A percentile compares a stretch with the other conserved stretches of the same genome.
Conservation (phyloP, 2,113 vertebrate species). For the Poecile atricapillus region DNA sequence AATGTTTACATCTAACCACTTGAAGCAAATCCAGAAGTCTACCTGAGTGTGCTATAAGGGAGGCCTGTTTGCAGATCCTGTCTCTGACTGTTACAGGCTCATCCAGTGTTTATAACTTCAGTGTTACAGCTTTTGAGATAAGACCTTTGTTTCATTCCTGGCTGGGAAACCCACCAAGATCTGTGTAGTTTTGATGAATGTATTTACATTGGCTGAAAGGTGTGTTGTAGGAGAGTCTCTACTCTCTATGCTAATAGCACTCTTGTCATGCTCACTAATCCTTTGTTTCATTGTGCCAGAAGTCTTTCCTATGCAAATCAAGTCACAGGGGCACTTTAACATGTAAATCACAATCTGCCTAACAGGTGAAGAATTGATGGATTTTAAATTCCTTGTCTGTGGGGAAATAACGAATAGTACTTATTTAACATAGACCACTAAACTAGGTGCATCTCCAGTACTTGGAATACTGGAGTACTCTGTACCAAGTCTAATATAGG, state of each 20-base stretch:
- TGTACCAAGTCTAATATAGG: not conserved
- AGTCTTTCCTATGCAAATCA: slow-evolving; percentile 74
- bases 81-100: not conserved
- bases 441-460: not conserved
- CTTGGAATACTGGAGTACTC: not conserved
- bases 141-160: not conserved
- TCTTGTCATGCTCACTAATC: slow-evolving; percentile 55
- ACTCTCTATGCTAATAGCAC: slow-evolving; percentile 58
- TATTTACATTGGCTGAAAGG: slow-evolving; percentile 19
- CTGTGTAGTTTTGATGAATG: slow-evolving; percentile 40
- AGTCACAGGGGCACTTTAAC: slow-evolving; percentile 67
- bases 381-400: slow-evolving; percentile 67
- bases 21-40: not conserved
- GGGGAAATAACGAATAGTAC: slow-evolving; percentile 51
- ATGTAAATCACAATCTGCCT: slow-evolving; percentile 73
- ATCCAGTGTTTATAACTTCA: not conserved
- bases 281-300: slow-evolving; percentile 66
- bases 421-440: slow-evolving; percentile 51
- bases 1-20: not conserved
- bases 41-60: not conserved
- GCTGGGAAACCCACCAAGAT: not conserved
- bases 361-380: slow-evolving; percentile 54
- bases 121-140: not conserved
- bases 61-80: not conserved
- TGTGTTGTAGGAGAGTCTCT: slow-evolving; percentile 24